Evolutionary conservation across 2,888 invertebrate genomes (phyloP).

Genomic region (Brenthis hecate): DNA sequence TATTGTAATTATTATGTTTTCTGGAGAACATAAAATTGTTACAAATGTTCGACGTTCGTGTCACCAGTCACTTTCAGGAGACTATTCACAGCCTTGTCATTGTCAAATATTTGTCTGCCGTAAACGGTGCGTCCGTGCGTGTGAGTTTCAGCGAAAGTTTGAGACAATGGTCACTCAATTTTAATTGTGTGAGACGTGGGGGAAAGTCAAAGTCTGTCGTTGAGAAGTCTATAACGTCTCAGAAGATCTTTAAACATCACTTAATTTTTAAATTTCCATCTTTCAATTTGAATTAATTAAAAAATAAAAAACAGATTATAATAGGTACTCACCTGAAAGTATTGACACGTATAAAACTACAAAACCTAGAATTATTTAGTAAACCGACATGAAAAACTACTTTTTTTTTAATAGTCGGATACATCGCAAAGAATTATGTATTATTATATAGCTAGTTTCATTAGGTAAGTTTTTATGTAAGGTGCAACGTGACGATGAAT

Average conservation of each 20-base stretch:
- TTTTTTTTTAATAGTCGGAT: background rate
- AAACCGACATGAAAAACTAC: background rate
- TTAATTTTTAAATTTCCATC: too few species aligned
- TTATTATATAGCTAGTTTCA: background rate
- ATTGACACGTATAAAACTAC: too few species aligned
- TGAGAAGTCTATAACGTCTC: conserved; percentile 8
- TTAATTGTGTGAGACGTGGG: conserved; percentile 54
- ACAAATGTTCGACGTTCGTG: background rate
- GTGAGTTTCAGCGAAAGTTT: conserved; percentile 60
- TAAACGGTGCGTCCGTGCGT: conserved; percentile 47
- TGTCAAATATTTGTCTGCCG: conserved; percentile 36
- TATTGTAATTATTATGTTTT: background rate
- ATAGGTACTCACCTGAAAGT: too few species aligned
- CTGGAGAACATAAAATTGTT: background rate
- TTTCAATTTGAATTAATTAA: background rate
- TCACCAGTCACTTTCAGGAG: conserved; percentile 10
- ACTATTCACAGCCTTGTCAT: conserved; percentile 18
- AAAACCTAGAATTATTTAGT: background rate
- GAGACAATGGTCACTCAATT: conserved; percentile 58
- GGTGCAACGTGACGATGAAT: background rate
- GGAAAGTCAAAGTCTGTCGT: conserved; percentile 53
- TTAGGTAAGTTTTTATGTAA: background rate
- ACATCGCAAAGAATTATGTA: background rate
- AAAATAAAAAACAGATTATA: too few species aligned
- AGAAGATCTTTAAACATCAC: background rate